These are phyloP conservation scores for Mellivora capensis DNA, from an alignment of 2,113 vertebrate genomes.

Conservation along the genomic window DNA sequence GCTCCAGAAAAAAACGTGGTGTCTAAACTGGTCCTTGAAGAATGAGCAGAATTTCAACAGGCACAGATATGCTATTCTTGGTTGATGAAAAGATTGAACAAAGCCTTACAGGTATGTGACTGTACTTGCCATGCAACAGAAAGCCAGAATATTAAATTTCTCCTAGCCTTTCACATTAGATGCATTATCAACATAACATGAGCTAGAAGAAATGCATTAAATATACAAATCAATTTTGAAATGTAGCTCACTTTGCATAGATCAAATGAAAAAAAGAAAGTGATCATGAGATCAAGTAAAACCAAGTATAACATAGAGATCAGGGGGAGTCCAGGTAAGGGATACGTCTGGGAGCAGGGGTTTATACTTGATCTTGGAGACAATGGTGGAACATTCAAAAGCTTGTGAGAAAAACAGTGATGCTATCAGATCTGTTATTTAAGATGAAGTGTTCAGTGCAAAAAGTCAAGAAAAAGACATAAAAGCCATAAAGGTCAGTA, in stretches of 20 bases:
- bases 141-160: neutral
- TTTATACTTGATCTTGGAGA: neutral
- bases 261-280: neutral
- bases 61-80: neutral
- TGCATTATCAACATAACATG: neutral
- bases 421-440: neutral
- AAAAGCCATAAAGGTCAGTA: neutral
- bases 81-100: neutral
- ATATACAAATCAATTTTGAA: neutral
- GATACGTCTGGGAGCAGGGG: neutral
- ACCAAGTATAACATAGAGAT: neutral
- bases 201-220: neutral
- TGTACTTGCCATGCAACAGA: neutral
- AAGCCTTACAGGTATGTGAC: neutral
- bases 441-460: neutral
- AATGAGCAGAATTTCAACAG: slow-evolving; percentile 18
- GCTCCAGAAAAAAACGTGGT: neutral
- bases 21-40: neutral
- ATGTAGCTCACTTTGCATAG: neutral
- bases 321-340: neutral
- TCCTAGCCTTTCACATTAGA: neutral
- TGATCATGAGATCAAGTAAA: neutral
- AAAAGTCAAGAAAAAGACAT: neutral
- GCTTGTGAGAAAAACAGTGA: neutral
- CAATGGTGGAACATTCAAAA: neutral